phyloP scores from a whole-genome alignment of 2,113 vertebrate genomes.

The Gasterosteus aculeatus region DNA sequence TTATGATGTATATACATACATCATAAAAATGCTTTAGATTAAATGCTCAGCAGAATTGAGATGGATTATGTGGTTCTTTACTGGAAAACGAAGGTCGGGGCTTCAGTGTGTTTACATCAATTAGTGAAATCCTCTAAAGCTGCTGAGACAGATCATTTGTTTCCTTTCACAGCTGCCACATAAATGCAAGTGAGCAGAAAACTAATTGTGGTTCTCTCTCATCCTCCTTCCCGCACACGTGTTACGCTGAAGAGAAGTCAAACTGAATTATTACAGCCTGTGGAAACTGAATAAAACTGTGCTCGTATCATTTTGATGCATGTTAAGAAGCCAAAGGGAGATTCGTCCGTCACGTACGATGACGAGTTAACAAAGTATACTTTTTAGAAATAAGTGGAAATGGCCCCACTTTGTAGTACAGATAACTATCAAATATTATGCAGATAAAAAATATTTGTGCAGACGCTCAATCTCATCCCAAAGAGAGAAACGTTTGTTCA shows the following conservation, averaged over 20 bases:
- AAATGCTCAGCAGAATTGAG: slow-evolving; percentile 4
- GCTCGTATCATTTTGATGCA: slow-evolving; percentile 22
- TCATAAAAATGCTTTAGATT: background rate
- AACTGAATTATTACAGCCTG: background rate
- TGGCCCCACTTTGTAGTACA: background rate
- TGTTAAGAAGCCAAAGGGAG: slow-evolving; percentile 7
- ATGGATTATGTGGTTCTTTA: slow-evolving; percentile 5
- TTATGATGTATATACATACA: slow-evolving; percentile 1
- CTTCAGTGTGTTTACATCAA: slow-evolving; percentile 10
- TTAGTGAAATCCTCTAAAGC: slow-evolving; percentile 14
- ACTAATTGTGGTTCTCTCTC: background rate
- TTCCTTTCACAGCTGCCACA: slow-evolving; percentile 9
- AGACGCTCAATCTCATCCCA: background rate
- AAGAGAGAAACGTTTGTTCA: background rate
- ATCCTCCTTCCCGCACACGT: slow-evolving; percentile 7
- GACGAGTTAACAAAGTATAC: background rate
- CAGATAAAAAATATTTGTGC: background rate
- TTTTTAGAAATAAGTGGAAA: background rate
- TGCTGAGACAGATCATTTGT: slow-evolving; percentile 5
- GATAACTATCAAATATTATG: background rate
- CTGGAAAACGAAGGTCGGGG: background rate
- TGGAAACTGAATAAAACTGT: slow-evolving; percentile 16
- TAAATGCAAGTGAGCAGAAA: background rate
- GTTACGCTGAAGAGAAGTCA: background rate
- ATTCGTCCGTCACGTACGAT: background rate